These are phyloP conservation scores for Drosophila athabasca DNA, from an alignment of 1,140 invertebrate genomes.

Conservation along the genomic window DNA sequence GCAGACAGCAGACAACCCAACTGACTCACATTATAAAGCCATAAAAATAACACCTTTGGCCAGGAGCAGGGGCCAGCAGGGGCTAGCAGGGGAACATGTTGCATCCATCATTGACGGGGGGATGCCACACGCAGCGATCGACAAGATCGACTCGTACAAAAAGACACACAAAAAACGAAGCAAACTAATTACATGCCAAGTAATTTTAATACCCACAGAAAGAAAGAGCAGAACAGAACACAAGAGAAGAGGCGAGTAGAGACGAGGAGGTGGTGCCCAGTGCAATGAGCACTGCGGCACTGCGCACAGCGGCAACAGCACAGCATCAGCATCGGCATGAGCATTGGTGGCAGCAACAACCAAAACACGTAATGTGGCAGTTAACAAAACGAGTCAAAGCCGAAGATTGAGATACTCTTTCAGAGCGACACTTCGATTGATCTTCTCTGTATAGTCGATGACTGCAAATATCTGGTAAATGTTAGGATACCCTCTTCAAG, in stretches of 20 bases:
- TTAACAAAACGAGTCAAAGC: not conserved
- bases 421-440: too few species aligned
- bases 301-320: conserved; percentile 44
- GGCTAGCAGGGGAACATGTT: conserved; percentile 6
- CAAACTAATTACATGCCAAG: conserved; percentile 79
- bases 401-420: not conserved
- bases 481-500: too few species aligned
- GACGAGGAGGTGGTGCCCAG: conserved; percentile 12
- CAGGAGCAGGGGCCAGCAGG: conserved; percentile 17
- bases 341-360: conserved; percentile 1
- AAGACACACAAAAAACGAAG: conserved; percentile 40
- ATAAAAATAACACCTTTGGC: conserved; percentile 72
- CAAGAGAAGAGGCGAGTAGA: not conserved
- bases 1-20: conserved; percentile 7
- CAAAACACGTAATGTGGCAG: conserved; percentile 58
- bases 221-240: conserved; percentile 5
- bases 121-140: conserved; percentile 67
- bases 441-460: too few species aligned
- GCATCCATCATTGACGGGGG: not conserved
- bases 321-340: conserved; percentile 16
- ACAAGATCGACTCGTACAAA: conserved; percentile 21
- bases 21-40: conserved; percentile 69
- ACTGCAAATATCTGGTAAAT: too few species aligned
- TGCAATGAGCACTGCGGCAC: conserved; percentile 71
- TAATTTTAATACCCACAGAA: conserved; percentile 75